Evolutionary conservation across 2,888 invertebrate species (phyloP), one percentile per base, ranked within the genome.

Genomic region (Ceratothoa steindachneri): DNA sequence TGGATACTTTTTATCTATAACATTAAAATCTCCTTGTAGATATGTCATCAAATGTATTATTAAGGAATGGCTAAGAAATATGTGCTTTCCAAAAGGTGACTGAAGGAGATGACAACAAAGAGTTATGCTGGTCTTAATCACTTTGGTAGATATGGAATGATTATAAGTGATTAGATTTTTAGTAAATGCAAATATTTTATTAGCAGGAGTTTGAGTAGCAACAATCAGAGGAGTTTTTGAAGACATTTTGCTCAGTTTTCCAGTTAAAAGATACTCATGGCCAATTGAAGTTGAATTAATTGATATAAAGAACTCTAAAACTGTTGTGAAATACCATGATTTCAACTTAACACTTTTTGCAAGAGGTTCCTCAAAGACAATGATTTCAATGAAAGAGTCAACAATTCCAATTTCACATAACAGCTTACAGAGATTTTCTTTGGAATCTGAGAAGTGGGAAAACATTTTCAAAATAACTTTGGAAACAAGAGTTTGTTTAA

Each of bases 91-190:
- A 7, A 60, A 24, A 22, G 60, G 60, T 24, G 60, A 60, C 2
- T 60, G 60, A 2, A 60, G 22, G 24, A 60, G 60, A 60, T n/a
- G 24, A 60, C 60, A 60, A 24, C 60, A 22, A 12, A 60, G 24
- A 60, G n/a, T 60, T 24, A 60, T 24, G 9, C 60, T 60, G 1
- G 27, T 24, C 24, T 60, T n/a, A 12, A 60, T 60, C 27, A 60
- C 60, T 2, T 24, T 60, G 12, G 22, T 24, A 24, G 60, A 7
- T 12, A 60, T 22, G 27, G 60, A 60, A 60, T 60, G 60, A 22
- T 60, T n/a, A 60, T 24, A 24, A 24, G 60, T 60, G 60, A 60
- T 7, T 60, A 60, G 24, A 60, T 24, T 60, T n/a, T 60, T 60
- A 60, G 60, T 60, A 60, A 60, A 60, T 22, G 12, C 24, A 60